Conservation (phyloP, 2,888 invertebrate species). For the Charanyca ferruginea region DNA sequence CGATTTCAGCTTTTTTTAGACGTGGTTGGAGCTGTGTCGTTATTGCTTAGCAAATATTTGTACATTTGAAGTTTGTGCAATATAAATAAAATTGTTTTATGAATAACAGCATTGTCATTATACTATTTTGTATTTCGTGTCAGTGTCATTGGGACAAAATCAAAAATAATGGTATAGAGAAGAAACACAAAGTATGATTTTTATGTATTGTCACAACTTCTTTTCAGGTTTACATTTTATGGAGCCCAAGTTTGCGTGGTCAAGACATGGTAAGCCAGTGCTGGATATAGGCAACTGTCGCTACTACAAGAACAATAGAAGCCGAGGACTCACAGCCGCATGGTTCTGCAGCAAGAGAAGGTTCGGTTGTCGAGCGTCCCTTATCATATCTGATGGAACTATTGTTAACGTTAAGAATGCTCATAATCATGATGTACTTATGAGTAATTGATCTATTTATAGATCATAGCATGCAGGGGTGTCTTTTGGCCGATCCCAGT, state of each 20-base stretch:
- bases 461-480: too few species aligned
- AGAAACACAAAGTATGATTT: too few species aligned
- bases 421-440: constrained; percentile 63
- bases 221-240: constrained; percentile 20
- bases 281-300: constrained; percentile 53
- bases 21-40: neutral
- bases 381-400: constrained; percentile 65
- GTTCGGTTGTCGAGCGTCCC: constrained; percentile 68
- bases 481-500: too few species aligned
- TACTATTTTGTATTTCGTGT: neutral
- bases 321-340: constrained; percentile 51
- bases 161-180: neutral
- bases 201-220: neutral
- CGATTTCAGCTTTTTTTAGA: neutral
- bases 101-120: constrained; percentile 13
- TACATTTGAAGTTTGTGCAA: neutral
- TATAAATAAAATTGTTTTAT: constrained; percentile 6
- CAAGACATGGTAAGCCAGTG: constrained; percentile 47
- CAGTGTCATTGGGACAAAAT: neutral
- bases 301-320: constrained; percentile 56
- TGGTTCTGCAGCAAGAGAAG: constrained; percentile 57
- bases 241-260: constrained; percentile 23
- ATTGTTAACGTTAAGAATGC: constrained; percentile 42
- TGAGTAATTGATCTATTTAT: neutral
- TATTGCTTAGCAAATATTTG: constrained; percentile 4